Percentiles rank a stretch among this genome's conserved stretches.
phyloP scores from a whole-genome alignment of 1,140 invertebrate genomes.

The Chrysomallon squamiferum region DNA sequence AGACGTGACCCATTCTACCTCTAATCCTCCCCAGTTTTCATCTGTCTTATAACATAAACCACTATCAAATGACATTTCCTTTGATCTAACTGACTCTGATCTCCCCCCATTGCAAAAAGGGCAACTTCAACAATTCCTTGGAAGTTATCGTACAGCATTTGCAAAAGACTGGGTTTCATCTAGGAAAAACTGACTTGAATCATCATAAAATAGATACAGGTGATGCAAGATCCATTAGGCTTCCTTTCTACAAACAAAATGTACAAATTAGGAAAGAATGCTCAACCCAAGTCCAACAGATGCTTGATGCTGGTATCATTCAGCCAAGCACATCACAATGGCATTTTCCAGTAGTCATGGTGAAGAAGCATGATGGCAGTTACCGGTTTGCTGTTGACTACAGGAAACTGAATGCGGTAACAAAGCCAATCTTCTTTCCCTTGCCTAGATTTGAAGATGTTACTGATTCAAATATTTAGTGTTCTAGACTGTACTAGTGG shows the following conservation, averaged over 20 bases:
- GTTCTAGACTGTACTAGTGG: no score
- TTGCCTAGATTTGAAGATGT: conserved; percentile 17
- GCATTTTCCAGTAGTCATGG: conserved; percentile 28
- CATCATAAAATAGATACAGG: conserved; percentile 27
- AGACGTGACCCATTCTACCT: no score
- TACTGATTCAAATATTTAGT: no score
- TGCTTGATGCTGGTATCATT: conserved; percentile 29
- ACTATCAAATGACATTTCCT: no score
- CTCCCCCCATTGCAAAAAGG: no score
- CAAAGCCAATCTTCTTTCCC: not conserved
- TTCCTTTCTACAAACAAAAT: conserved; percentile 11
- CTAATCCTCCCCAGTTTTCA: no score
- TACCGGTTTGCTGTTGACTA: not conserved
- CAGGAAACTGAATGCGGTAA: not conserved
- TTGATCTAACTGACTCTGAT: no score
- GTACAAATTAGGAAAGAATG: conserved; percentile 21
- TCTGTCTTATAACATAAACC: no score
- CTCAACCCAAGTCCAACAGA: conserved; percentile 10
- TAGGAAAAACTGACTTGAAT: not conserved
- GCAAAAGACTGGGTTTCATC: not conserved
- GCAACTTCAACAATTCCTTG: no score
- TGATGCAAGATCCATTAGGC: conserved; percentile 6
- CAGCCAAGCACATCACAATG: conserved; percentile 16
- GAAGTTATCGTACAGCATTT: no score
- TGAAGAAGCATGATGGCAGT: conserved; percentile 66